A percentile compares a stretch with the other conserved stretches of the same genome.
Evolutionary conservation across 2,888 invertebrate genomes (phyloP).

Genomic region (Zele albiditarsus): DNA sequence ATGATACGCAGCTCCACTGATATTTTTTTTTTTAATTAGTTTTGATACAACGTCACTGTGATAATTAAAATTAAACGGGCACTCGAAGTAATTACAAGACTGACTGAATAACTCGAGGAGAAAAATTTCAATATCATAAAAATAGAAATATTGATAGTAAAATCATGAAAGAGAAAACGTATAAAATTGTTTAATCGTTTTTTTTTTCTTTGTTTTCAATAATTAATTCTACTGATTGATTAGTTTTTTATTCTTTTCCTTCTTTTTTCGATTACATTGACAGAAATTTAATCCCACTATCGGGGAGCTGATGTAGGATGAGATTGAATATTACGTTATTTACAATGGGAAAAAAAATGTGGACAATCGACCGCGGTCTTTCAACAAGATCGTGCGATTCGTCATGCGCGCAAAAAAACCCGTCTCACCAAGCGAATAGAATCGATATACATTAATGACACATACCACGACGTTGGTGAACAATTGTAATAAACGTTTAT

Average conservation of each 20-base stretch:
- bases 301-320: background rate
- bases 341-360: slow-evolving; percentile 39
- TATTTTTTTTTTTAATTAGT: slow-evolving; percentile 14
- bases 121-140: too few species aligned
- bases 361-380: slow-evolving; percentile 35
- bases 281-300: too few species aligned
- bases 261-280: too few species aligned
- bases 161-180: too few species aligned
- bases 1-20: slow-evolving; percentile 51
- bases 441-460: slow-evolving; percentile 53
- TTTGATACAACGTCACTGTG: background rate
- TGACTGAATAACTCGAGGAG: too few species aligned
- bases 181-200: too few species aligned
- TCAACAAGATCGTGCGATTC: slow-evolving; percentile 45
- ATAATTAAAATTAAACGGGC: too few species aligned
- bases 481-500: slow-evolving; percentile 33
- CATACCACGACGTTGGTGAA: slow-evolving; percentile 38
- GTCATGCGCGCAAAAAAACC: slow-evolving; percentile 47
- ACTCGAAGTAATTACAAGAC: too few species aligned
- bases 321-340: slow-evolving; percentile 18
- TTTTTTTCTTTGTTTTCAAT: too few species aligned
- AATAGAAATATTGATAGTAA: too few species aligned
- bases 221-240: too few species aligned
- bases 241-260: too few species aligned
- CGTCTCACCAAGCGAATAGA: slow-evolving; percentile 45